Evolutionary conservation across 2,888 invertebrate genomes (phyloP).

Genomic region (Scaeva pyrastri): DNA sequence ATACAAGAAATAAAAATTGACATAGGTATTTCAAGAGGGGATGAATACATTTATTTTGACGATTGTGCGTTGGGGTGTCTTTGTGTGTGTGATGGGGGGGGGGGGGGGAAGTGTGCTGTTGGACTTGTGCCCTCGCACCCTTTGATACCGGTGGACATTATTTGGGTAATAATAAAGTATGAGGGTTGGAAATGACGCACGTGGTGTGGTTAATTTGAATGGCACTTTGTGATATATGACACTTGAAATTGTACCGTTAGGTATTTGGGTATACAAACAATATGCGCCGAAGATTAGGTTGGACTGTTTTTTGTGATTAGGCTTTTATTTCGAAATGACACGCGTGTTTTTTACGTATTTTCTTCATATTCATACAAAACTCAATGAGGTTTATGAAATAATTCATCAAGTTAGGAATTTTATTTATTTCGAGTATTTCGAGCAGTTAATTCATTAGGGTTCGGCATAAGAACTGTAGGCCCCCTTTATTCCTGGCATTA

Average conservation of each 20-base stretch:
- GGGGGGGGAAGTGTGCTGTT: constrained; percentile 9
- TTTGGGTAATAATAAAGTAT: constrained; percentile 19
- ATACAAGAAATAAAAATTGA: background rate
- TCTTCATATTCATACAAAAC: too few relatives aligned
- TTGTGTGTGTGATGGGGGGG: too few relatives aligned
- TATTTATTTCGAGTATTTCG: too few relatives aligned
- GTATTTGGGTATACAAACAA: too few relatives aligned
- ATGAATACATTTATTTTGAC: constrained; percentile 21
- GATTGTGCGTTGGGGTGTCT: constrained; percentile 44
- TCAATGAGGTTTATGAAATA: too few relatives aligned
- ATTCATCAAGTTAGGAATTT: too few relatives aligned
- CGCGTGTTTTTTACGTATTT: too few relatives aligned
- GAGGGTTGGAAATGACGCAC: constrained; percentile 35
- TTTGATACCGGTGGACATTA: constrained; percentile 32
- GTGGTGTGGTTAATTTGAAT: constrained; percentile 16
- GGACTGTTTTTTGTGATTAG: background rate
- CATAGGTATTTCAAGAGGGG: background rate
- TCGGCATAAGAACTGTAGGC: too few relatives aligned
- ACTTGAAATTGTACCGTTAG: background rate
- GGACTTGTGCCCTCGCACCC: background rate
- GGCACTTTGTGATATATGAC: constrained; percentile 21
- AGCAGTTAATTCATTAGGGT: too few relatives aligned
- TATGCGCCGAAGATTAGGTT: background rate
- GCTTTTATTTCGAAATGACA: background rate
- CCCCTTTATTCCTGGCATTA: too few relatives aligned